Evolutionary conservation across 2,113 vertebrate genomes (phyloP), one percentile per base, ranked within the genome.

Genomic region (Gasterosteus nipponicus): DNA sequence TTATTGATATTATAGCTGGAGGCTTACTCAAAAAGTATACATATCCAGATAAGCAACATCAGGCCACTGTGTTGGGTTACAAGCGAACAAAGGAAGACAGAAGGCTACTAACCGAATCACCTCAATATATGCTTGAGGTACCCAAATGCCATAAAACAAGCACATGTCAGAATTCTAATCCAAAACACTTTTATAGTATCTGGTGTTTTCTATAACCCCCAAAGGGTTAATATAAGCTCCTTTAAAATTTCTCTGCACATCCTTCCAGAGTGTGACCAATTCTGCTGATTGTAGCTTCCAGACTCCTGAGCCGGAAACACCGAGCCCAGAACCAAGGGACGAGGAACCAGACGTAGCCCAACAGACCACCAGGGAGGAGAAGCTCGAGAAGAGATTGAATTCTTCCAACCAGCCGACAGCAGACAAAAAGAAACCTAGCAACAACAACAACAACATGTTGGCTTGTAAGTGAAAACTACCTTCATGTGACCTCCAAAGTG

Each of bases 361-460:
- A 6, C 77, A 49, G 18, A 63, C 3, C 16, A 56, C 1, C 66
- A 42, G 60, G 19, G 75, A 83, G 12, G 63, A 82, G 38, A 66
- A 38, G 18, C 72, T 80, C n/a, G 86, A 79, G 58, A 77, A 35
- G n/a, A 86, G 67, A 35, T 79, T 93, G 29, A 87, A 87, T n/a
- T 86, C 92, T 86, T 92, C 94, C 14, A 94, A 86, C 42, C 94
- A 96, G 84, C 84, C 93, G 26, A 85, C 91, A 46, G 72, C 93
- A 5, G 95, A 95, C 29, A 74, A 92, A 82, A 94, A 93, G 80
- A 95, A 93, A 93, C 95, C 92, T 90, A 94, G 86, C 83, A 95
- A 95, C 82, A 94, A 92, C 92, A 95, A 92, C 90, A 94, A 89
- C 84, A 94, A 93, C n/a, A 71, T 94, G 82, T 60, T 93, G 87